Evolutionary conservation across 2,888 invertebrate genomes (phyloP).

Genomic region (Phyto melanocephala): DNA sequence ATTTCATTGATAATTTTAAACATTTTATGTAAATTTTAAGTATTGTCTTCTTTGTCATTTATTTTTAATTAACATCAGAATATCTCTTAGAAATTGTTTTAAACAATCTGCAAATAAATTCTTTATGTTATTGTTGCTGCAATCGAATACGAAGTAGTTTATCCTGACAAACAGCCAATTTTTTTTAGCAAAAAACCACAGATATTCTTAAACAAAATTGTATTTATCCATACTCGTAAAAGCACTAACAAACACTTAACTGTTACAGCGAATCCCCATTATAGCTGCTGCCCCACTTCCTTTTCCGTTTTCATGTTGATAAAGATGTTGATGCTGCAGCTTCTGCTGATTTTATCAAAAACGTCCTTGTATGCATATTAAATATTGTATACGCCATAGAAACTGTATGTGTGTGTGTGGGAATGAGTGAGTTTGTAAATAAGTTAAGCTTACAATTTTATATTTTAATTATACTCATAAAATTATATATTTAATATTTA

Average conservation of each 20-base stretch:
- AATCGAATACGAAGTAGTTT: no score
- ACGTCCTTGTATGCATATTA: constrained; percentile 9
- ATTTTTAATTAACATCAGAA: not conserved
- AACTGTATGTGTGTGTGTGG: not conserved
- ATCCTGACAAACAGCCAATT: no score
- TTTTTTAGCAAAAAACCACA: no score
- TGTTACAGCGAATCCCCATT: not conserved
- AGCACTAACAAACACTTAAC: not conserved
- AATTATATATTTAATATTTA: constrained; percentile 53
- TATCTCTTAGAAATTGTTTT: not conserved
- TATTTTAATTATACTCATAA: constrained; percentile 50
- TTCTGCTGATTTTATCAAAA: not conserved
- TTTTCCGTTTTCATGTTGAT: not conserved
- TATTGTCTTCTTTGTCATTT: no score
- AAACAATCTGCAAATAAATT: not conserved
- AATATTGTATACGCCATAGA: not conserved
- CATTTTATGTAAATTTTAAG: not conserved
- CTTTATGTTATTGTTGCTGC: no score
- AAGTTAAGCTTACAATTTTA: constrained; percentile 30
- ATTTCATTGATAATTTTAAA: no score
- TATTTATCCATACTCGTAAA: not conserved
- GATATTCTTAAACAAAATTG: no score
- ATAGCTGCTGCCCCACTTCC: not conserved
- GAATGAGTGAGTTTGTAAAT: not conserved
- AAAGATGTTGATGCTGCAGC: not conserved